Evolutionary conservation across 53 echinoderm and acorn worm species (phyloP).

Genomic region (Pentamera pediparva): DNA sequence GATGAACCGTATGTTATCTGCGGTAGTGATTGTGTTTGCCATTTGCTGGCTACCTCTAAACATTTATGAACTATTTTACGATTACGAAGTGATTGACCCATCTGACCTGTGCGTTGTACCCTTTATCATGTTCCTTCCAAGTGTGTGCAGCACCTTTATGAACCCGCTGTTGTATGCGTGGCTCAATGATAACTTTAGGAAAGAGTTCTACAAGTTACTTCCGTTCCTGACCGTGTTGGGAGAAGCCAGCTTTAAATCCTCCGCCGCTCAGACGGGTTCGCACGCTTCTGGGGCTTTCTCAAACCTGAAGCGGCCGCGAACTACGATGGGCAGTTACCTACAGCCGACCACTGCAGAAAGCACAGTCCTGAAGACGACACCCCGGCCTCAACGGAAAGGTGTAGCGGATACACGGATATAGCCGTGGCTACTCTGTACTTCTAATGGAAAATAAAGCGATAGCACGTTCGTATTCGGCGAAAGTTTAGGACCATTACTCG

Average conservation of each 20-base stretch:
- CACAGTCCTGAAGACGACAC: conserved; percentile 29
- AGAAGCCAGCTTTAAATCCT: conserved; percentile 60
- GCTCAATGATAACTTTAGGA: conserved; percentile 91
- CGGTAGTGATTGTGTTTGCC: conserved; percentile 74
- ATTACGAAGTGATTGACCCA: conserved; percentile 12
- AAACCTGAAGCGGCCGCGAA: conserved; percentile 42
- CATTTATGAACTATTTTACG: conserved; percentile 42
- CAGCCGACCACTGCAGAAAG: conserved; percentile 60
- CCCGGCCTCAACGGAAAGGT: conserved; percentile 33
- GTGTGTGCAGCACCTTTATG: conserved; percentile 58
- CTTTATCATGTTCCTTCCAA: conserved; percentile 49
- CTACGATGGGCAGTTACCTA: conserved; percentile 66
- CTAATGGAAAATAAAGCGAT: too few species aligned
- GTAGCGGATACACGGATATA: conserved; percentile 51
- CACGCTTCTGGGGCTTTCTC: conserved; percentile 54
- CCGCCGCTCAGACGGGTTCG: conserved; percentile 48
- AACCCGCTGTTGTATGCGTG: conserved; percentile 86
- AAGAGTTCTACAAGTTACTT: conserved; percentile 78
- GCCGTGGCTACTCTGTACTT: too few species aligned
- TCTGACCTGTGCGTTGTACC: neutral
- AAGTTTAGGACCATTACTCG: too few species aligned
- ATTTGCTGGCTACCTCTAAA: conserved; percentile 79
- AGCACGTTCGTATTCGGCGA: too few species aligned
- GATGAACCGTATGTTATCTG: conserved; percentile 82
- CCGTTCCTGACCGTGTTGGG: conserved; percentile 64